phyloP scores from a whole-genome alignment of 2,888 invertebrate species.

The Brenthis daphne region DNA sequence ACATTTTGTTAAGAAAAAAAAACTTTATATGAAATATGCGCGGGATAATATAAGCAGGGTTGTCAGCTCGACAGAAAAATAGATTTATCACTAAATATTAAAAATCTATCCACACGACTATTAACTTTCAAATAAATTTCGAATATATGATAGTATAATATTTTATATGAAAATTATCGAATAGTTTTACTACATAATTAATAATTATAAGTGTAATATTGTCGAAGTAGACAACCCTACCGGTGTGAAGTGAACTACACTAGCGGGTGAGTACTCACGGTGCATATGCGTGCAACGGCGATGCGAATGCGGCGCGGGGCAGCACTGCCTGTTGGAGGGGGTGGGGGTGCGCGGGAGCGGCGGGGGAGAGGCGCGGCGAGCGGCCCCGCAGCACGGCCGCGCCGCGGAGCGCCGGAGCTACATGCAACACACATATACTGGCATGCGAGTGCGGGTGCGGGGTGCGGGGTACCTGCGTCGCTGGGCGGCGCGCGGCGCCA shows the following conservation, averaged over 20 bases:
- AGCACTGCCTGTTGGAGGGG: conserved; percentile 80
- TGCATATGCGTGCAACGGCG: conserved; percentile 93
- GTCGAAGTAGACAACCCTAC: too few relatives aligned
- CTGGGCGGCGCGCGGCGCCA: conserved; percentile 88
- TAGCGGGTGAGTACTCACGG: conserved; percentile 87
- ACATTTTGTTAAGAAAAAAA: too few relatives aligned
- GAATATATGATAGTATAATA: too few relatives aligned
- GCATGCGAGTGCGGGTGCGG: conserved; percentile 60
- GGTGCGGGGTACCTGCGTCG: conserved; percentile 71
- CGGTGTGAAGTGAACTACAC: conserved; percentile 28
- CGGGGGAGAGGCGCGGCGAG: conserved; percentile 86
- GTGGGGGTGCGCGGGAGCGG: conserved; percentile 76
- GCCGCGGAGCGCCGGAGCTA: conserved; percentile 86
- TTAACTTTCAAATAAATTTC: too few relatives aligned
- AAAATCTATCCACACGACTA: too few relatives aligned
- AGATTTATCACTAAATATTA: too few relatives aligned
- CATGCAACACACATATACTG: conserved; percentile 64
- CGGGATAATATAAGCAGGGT: too few relatives aligned
- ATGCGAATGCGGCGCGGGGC: conserved; percentile 86
- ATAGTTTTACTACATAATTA: too few relatives aligned
- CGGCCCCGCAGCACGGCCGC: conserved; percentile 86
- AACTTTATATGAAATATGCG: too few relatives aligned
- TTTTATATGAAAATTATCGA: too few relatives aligned
- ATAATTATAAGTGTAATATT: too few relatives aligned
- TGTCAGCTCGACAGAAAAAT: too few relatives aligned